Evolutionary conservation across 2,888 invertebrate genomes (phyloP), one percentile per base, ranked within the genome.

Genomic region (Xestobium rufovillosum): DNA sequence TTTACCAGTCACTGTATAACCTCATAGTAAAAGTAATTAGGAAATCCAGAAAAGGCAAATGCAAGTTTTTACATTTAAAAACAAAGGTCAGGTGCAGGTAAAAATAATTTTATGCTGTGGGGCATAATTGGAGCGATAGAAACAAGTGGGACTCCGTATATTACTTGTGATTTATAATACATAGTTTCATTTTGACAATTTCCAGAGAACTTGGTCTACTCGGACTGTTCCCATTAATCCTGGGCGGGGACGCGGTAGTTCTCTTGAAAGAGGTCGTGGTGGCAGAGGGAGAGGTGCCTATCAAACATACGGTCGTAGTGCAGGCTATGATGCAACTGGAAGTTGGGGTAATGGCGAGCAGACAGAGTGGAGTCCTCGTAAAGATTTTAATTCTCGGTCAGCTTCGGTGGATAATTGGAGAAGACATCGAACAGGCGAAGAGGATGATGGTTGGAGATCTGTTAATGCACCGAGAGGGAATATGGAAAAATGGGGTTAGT

Each of bases 291-390:
- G 62, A 34, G 57, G 55, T 16, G 48, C 56, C 13, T 61, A 61
- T 42, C 59, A 59, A 34, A 42, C 56, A 16, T 64, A 63, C 39
- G 59, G 59, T 3, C 50, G 62, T 29, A 46, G 52, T 8, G 36
- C 51, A 6, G 55, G 62, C 57, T 53, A 64, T 55, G 61, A 61
- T 55, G 65, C 63, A 40, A 68, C 68, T 43, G 63, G 71, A 14
- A 68, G 69, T 14, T 75, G 75, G 74, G 67, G 75, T 49, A 62
- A 73, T 48, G 74, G 74, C 45, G 70, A 65, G 25, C 70, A 70
- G 39, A 55, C 70, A 9, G 75, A 75, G 42, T 75, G 75, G 72
- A 73, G 73, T 56, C 74, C 75, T 13, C 66, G 75, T 34, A 76
- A 76, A 53, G 75, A 75, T 42, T 65, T 68, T 36, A 63, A 65